Base-by-base conservation (phyloP, 2,113 vertebrate genomes). In the Nesoenas mayeri region DNA sequence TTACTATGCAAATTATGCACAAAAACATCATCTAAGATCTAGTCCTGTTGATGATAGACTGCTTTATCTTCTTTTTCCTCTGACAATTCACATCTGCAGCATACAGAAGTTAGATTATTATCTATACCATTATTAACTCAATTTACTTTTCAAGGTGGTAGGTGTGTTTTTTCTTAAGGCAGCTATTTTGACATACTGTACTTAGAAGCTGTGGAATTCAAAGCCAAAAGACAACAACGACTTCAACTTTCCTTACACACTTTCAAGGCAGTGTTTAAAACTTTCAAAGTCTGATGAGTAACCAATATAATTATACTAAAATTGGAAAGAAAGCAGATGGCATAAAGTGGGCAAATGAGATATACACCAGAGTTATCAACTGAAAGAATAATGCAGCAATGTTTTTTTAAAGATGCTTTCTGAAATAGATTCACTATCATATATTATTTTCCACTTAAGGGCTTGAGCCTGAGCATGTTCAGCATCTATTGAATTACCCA, bases 1-100 rank as follows among this genome's bases (percentile, higher is more conserved):
- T 97, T 98, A 91, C 94, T 96, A 98, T 98, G 98, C 96, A 98
- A 98, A 98, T 97, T 80, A 14, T 42, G 93, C 83, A 91, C 78
- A 93, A 85, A 97, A 97, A 96, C 96, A 92, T 95, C 79, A 93
- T 78, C 93, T 96, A 96, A 97, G 91, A 97, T 94, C 95, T 94
- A 94, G 95, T 93, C 89, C 93, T 97, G 97, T 88, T 96, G 96
- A 97, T 95, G 97, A 96, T 94, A 94, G 78, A 93, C 62, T n/a
- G 96, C 97, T 97, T 97, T 97, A 97, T 97, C 97, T 97, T 91
- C 79, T 78, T 72, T 89, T 44, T 91, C 95, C 84, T 95, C 95
- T 96, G 92, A 97, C 93, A 97, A 88, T 94, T 92, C 92, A 32
- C 93, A 97, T 96, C 93, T 96, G 95, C 80, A 92, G 94, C 17